Percentiles rank a stretch among this genome's conserved stretches.
Evolutionary conservation across 1,140 invertebrate genomes (phyloP).

Genomic region (Apolygus lucorum): DNA sequence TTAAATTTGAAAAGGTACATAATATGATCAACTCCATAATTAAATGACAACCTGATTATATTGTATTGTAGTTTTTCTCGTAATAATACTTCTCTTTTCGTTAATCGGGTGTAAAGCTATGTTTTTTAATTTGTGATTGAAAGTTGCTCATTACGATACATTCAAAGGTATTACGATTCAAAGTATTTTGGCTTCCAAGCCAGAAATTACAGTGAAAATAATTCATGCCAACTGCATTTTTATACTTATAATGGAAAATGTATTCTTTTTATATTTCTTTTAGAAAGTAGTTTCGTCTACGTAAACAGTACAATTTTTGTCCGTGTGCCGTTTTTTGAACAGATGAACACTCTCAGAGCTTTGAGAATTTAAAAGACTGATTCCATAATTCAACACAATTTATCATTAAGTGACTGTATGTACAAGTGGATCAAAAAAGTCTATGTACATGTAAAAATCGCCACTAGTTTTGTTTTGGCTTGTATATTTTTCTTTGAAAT

Average conservation of each 20-base stretch:
- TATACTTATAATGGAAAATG: slow-evolving; percentile 22
- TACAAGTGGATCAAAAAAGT: slow-evolving; percentile 22
- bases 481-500: neutral
- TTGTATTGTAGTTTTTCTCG: slow-evolving; percentile 11
- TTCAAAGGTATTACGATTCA: slow-evolving; percentile 26
- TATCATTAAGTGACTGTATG: slow-evolving; percentile 16
- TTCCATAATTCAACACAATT: slow-evolving; percentile 30
- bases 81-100: slow-evolving; percentile 14
- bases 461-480: slow-evolving; percentile 22
- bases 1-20: slow-evolving; percentile 22
- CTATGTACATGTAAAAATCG: slow-evolving; percentile 12
- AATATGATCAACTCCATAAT: slow-evolving; percentile 14
- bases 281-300: slow-evolving; percentile 18
- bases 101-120: slow-evolving; percentile 25
- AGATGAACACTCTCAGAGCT: slow-evolving; percentile 20
- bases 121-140: slow-evolving; percentile 28
- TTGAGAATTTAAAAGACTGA: slow-evolving; percentile 28
- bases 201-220: slow-evolving; percentile 23
- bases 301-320: slow-evolving; percentile 23
- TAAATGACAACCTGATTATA: slow-evolving; percentile 19
- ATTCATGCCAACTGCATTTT: slow-evolving; percentile 23
- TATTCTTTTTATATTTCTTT: slow-evolving; percentile 21
- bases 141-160: slow-evolving; percentile 26
- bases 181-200: slow-evolving; percentile 21
- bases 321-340: slow-evolving; percentile 18